Percentiles rank a stretch among this genome's conserved stretches.
phyloP scores from a whole-genome alignment of 2,113 vertebrate species.

The Passer domesticus region DNA sequence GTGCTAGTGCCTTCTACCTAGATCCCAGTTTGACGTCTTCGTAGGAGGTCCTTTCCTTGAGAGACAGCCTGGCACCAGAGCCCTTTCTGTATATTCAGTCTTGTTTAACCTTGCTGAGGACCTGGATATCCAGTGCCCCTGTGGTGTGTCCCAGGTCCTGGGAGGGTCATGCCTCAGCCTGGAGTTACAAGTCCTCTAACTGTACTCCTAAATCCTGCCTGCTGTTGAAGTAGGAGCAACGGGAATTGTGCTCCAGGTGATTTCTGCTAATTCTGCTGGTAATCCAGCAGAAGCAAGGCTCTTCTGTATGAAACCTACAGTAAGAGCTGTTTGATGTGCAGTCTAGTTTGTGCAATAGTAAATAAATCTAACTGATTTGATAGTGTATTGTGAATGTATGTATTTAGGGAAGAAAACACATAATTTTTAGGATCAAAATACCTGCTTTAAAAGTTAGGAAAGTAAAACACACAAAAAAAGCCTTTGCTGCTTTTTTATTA shows the following conservation, averaged over 20 bases:
- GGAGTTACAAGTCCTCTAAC: background rate
- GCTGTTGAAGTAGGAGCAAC: background rate
- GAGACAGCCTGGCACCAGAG: background rate
- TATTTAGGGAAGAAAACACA: background rate
- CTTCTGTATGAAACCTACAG: background rate
- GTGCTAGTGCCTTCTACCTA: background rate
- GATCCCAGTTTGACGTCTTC: background rate
- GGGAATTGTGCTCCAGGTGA: background rate
- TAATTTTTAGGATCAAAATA: background rate
- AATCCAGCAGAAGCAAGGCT: background rate
- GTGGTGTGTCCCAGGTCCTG: background rate
- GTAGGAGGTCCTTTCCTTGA: background rate
- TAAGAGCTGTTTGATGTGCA: background rate
- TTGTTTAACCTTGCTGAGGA: background rate
- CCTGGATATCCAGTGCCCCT: background rate
- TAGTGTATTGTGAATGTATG: background rate
- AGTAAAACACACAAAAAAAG: background rate
- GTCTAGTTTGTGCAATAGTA: background rate
- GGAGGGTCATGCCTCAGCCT: background rate
- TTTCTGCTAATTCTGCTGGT: background rate
- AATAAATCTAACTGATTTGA: background rate
- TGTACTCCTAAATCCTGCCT: background rate
- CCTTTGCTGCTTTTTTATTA: background rate
- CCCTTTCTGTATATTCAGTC: fast-evolving
- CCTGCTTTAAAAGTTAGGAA: background rate